phyloP scores from a whole-genome alignment of 2,113 vertebrate genomes.

The Brachypodius melanocephalos region DNA sequence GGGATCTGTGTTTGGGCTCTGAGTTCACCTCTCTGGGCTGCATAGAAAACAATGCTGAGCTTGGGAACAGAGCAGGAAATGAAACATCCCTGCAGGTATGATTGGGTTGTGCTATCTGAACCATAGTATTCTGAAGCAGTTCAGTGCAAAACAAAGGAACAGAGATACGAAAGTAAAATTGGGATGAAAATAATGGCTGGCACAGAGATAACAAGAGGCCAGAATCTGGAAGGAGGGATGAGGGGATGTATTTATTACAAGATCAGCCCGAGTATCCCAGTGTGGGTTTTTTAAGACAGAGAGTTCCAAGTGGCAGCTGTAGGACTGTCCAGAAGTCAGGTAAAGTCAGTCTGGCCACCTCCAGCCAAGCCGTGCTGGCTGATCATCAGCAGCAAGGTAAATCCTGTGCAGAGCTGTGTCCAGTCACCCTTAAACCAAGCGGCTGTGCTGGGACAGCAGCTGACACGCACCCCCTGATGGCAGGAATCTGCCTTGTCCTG shows the following conservation, averaged over 20 bases:
- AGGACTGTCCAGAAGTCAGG: not conserved
- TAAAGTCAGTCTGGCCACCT: not conserved
- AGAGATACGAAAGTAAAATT: not conserved
- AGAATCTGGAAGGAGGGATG: not conserved
- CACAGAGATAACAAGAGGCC: not conserved
- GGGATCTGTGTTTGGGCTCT: not conserved
- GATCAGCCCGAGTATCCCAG: not conserved
- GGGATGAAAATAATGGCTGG: not conserved
- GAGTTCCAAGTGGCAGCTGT: not conserved
- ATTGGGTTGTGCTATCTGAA: not conserved
- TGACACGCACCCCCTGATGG: slow-evolving; percentile 41
- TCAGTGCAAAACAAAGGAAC: not conserved
- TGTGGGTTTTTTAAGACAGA: not conserved
- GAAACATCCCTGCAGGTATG: not conserved
- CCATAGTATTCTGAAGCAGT: not conserved
- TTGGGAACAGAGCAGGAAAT: not conserved
- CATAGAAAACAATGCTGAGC: not conserved
- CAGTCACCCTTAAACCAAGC: not conserved
- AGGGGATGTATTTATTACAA: not conserved
- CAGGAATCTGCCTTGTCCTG: not conserved
- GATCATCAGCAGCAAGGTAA: not conserved
- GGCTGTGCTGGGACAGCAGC: not conserved
- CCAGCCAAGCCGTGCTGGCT: not conserved
- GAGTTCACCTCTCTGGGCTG: not conserved
- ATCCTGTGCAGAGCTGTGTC: not conserved